phyloP scores from a whole-genome alignment of 2,888 invertebrate species.

The Hydrotaea diabolus region DNA sequence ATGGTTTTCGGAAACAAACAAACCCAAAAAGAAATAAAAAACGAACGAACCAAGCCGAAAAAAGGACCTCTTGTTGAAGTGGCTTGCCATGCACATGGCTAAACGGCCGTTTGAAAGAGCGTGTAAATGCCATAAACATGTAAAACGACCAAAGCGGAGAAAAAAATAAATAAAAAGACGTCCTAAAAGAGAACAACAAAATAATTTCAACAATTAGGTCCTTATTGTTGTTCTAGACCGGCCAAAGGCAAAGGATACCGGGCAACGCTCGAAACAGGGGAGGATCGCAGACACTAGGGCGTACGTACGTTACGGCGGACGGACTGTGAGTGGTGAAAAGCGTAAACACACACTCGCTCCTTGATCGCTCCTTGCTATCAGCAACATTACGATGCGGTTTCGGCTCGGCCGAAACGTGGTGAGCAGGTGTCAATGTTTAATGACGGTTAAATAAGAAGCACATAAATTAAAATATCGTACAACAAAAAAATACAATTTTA shows the following conservation, averaged over 20 bases:
- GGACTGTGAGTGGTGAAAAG: conserved; percentile 56
- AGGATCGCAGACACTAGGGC: conserved; percentile 60
- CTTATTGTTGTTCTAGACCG: conserved; percentile 31
- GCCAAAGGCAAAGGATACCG: conserved; percentile 32
- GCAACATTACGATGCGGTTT: conserved; percentile 61
- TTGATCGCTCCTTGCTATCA: neutral
- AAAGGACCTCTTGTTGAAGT: conserved; percentile 52
- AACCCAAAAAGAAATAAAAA: neutral
- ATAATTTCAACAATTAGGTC: conserved; percentile 76
- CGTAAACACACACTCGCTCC: conserved; percentile 37
- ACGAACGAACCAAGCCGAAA: neutral
- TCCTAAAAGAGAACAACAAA: conserved; percentile 71
- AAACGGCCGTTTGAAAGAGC: conserved; percentile 57
- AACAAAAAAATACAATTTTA: conserved; percentile 35
- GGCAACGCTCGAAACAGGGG: conserved; percentile 15
- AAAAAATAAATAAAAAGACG: conserved; percentile 23
- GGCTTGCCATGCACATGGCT: conserved; percentile 17
- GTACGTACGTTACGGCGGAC: conserved; percentile 20
- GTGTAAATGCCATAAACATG: conserved; percentile 65
- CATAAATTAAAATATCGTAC: conserved; percentile 63
- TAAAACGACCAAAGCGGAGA: conserved; percentile 41
- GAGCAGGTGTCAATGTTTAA: conserved; percentile 66
- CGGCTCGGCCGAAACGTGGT: neutral
- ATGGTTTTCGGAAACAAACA: conserved; percentile 42
- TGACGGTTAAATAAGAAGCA: conserved; percentile 59